Base-by-base conservation (phyloP, 1,140 invertebrate genomes). In the Gryllus bimaculatus region DNA sequence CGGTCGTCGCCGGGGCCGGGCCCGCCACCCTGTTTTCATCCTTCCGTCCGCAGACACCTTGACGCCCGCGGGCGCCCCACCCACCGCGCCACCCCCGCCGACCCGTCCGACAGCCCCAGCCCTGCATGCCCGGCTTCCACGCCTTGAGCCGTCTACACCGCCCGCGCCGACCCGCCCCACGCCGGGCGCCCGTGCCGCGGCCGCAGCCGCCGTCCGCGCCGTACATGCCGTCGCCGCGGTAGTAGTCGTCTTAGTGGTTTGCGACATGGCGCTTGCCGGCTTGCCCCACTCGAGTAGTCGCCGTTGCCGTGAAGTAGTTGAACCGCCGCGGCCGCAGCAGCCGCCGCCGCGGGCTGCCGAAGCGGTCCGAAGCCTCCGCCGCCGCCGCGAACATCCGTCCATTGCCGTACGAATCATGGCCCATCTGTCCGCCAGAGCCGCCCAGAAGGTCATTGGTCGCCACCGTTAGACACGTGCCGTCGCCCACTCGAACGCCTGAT, bases 391-490 rank as follows among this genome's bases (percentile, higher is more conserved):
- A 94, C 91, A 93, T 94, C 94, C 93, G 86, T 96, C 93, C 90
- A 94, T n/a, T 93, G 85, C 93, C 92, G 86, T 94, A 93, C 48
- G 92, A 93, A 88, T 94, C 94, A 87, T 94, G 93, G 83, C 91
- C 89, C 87, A 93, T 91, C 87, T 94, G 93, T 85, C 92, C 93
- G 85, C 93, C 91, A 83, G 91, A 91, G 48, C 90, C 89, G 80
- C 90, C 88, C 81, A 95, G 88, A 96, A 96, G 82, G 94, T 92
- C 87, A 95, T 92, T 79, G 91, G 87, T 88, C 88, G 83, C 93
- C 94, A 83, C 92, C 92, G 87, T 93, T 94, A 84, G 95, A 96
- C 95, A 98, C 81, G 95, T 94, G 84, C 94, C 94, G 87, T 96
- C 95, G 84, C 94, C 93, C 82, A 95, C 92, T 85, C 94, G 88